These are phyloP conservation scores for Thera obeliscata DNA, from an alignment of 2,888 invertebrate species.

Conservation along the genomic window DNA sequence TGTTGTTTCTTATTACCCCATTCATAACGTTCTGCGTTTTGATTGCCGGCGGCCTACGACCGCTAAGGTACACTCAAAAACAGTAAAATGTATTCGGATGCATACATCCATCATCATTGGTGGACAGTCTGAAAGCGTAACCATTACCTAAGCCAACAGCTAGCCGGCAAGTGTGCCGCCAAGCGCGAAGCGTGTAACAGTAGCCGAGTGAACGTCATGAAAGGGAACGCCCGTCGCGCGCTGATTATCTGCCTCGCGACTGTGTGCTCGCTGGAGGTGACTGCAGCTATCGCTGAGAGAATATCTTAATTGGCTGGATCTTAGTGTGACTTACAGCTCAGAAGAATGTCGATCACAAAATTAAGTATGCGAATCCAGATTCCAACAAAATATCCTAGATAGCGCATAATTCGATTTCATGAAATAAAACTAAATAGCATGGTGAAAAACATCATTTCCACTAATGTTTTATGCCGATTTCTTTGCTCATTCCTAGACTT, in stretches of 20 bases:
- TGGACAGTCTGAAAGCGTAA: background rate
- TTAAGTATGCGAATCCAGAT: background rate
- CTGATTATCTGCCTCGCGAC: slow-evolving; percentile 25
- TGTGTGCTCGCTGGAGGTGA: slow-evolving; percentile 2
- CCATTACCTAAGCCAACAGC: slow-evolving; percentile 31
- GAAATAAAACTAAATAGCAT: background rate
- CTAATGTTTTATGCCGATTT: background rate
- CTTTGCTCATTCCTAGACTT: background rate
- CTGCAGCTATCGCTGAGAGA: slow-evolving; percentile 3
- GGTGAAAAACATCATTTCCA: background rate
- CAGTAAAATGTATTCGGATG: background rate
- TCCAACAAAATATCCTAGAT: too few relatives aligned
- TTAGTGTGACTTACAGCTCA: background rate
- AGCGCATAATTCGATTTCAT: background rate
- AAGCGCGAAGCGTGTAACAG: slow-evolving; percentile 23
- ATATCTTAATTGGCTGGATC: slow-evolving; percentile 1
- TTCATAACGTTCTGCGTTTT: background rate
- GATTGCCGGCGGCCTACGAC: background rate
- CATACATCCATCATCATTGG: background rate
- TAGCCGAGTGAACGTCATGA: slow-evolving; percentile 35
- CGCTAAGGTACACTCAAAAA: background rate
- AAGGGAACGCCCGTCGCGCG: slow-evolving; percentile 25
- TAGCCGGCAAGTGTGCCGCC: slow-evolving; percentile 28
- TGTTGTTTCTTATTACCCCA: too few relatives aligned
- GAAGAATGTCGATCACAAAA: background rate